phyloP scores from a whole-genome alignment of 2,888 invertebrate species.

The Drosophila setosimentum region DNA sequence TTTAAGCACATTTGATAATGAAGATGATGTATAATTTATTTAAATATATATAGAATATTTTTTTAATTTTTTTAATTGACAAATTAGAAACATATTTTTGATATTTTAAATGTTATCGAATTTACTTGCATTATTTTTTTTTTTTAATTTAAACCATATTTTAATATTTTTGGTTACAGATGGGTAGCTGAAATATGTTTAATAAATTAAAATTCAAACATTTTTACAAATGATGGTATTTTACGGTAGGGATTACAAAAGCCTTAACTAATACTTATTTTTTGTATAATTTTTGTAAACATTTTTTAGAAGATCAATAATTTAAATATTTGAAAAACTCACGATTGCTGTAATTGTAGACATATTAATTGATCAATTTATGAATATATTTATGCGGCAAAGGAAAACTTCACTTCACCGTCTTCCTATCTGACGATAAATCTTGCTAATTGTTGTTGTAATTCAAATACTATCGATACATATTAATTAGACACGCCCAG shows the following conservation, averaged over 20 bases:
- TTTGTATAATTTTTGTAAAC: background rate
- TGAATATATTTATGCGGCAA: constrained; percentile 53
- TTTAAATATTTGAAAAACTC: constrained; percentile 12
- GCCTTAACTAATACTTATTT: too few species aligned
- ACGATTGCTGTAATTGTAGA: constrained; percentile 47
- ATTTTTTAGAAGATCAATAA: constrained; percentile 17
- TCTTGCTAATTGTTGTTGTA: constrained; percentile 76
- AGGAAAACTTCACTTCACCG: constrained; percentile 61
- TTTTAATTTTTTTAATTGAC: background rate
- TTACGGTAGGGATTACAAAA: background rate
- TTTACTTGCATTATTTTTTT: background rate
- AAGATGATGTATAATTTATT: background rate
- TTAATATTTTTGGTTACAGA: background rate
- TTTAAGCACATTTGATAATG: background rate
- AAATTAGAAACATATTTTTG: background rate
- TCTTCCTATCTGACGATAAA: constrained; percentile 67
- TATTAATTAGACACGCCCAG: constrained; percentile 76
- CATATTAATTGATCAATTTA: constrained; percentile 69
- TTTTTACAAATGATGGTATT: background rate
- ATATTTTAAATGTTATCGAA: background rate
- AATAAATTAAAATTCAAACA: background rate
- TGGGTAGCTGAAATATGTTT: background rate
- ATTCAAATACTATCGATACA: constrained; percentile 78
- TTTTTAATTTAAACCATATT: background rate
- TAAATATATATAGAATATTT: background rate